These are phyloP conservation scores for Sweltsa coloradensis DNA, from an alignment of 1,140 invertebrate genomes.

Conservation along the genomic window DNA sequence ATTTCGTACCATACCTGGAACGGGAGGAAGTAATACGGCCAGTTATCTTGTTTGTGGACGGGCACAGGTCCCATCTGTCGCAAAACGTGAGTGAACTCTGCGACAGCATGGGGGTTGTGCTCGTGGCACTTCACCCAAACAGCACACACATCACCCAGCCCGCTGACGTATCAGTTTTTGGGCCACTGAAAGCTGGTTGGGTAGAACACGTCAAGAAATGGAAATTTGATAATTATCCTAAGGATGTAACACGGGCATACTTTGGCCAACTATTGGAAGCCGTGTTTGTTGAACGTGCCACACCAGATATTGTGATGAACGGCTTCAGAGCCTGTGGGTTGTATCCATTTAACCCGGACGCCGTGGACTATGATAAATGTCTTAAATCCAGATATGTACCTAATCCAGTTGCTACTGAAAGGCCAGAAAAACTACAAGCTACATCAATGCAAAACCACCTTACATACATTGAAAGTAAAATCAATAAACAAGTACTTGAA, in stretches of 20 bases:
- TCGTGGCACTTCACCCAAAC: slow-evolving; percentile 29
- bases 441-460: too few relatives aligned
- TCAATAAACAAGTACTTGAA: too few relatives aligned
- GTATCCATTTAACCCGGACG: slow-evolving; percentile 24
- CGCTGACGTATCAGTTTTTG: slow-evolving; percentile 27
- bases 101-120: slow-evolving; percentile 24
- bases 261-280: slow-evolving; percentile 25
- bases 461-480: too few relatives aligned
- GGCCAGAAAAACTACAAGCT: too few relatives aligned
- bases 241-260: slow-evolving; percentile 21
- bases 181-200: slow-evolving; percentile 25
- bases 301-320: slow-evolving; percentile 22
- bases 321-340: slow-evolving; percentile 26
- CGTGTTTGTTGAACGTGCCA: slow-evolving; percentile 16
- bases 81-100: slow-evolving; percentile 26
- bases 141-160: slow-evolving; percentile 31
- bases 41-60: background rate
- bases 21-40: background rate
- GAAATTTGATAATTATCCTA: slow-evolving; percentile 9
- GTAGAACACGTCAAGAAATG: slow-evolving; percentile 18
- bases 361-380: slow-evolving; percentile 22
- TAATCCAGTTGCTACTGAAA: too few relatives aligned
- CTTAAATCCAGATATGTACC: too few relatives aligned
- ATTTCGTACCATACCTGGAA: slow-evolving; percentile 18
- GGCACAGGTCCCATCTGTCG: background rate